Evolutionary conservation across 2,113 vertebrate species (phyloP), one percentile per base, ranked within the genome.

Genomic region (Seriola rivoliana): DNA sequence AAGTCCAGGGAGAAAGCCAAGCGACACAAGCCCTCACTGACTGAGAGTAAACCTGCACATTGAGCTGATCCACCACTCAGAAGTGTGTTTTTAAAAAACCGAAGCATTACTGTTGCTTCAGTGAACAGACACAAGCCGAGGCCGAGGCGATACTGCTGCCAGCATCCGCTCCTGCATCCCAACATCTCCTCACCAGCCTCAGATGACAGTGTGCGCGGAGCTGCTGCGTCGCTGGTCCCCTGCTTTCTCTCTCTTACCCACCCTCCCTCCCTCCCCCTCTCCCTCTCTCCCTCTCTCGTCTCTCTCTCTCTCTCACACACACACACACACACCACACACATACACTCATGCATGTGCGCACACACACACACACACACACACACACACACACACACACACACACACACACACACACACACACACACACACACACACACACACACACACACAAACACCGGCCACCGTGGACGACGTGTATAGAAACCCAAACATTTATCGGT

Each of bases 401-500:
- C 73, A 23, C 67, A 69, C 25, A 25, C 1, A 25, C 25, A 25
- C 25, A 5, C n/a, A 4, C 23, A 8, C 75, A 0, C 23, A 23
- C 1, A 23, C 23, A 23, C 23, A 1, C 23, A 23, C 29, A 29
- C 29, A 29, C 29, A 25, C 25, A 25, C 25, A 25, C 74, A 72
- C 75, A 52, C 71, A 64, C 50, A 25, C 76, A 68, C 69, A 50
- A 48, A 36, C 48, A 42, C 78, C 40, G 73, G 75, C 71, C 58
- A 79, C 62, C 54, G 52, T 65, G 85, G 73, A 88, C 89, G 91
- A 94, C 94, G 93, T 95, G 93, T 81, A 84, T 84, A 75, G 92
- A 92, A 91, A 80, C 86, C 71, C 80, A 94, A 94, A 85, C 90
- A 91, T 89, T 83, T 77, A 69, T 85, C 23, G 73, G 80, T 42